phyloP scores from a whole-genome alignment of 2,888 invertebrate genomes.

The Leptothorax acervorum region DNA sequence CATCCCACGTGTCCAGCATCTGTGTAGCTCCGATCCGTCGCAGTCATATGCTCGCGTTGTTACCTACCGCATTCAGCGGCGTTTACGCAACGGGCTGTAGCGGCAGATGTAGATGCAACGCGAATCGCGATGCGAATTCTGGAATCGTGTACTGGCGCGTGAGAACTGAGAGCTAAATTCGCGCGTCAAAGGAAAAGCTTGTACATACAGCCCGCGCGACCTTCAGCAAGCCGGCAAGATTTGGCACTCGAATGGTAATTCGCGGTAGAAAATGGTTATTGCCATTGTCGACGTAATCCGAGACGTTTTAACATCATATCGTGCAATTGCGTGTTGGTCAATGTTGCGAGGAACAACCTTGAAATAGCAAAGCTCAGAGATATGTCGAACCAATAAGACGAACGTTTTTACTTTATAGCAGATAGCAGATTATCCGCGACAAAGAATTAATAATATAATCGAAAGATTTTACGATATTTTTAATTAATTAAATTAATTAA shows the following conservation, averaged over 20 bases:
- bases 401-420: not conserved
- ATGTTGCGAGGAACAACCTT: not conserved
- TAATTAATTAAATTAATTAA: not conserved
- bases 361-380: not conserved
- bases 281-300: slow-evolving; percentile 1
- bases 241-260: slow-evolving; percentile 46
- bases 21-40: not conserved
- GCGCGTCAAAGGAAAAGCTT: slow-evolving; percentile 59
- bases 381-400: not conserved
- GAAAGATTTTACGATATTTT: not conserved
- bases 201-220: slow-evolving; percentile 32
- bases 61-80: slow-evolving; percentile 19
- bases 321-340: not conserved
- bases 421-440: not conserved
- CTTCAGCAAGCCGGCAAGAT: slow-evolving; percentile 39
- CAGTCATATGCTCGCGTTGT: slow-evolving; percentile 20
- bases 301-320: not conserved
- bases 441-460: not conserved
- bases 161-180: slow-evolving; percentile 65
- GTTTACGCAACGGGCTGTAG: slow-evolving; percentile 51
- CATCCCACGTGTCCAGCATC: not conserved
- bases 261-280: slow-evolving; percentile 5
- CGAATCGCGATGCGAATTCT: not conserved
- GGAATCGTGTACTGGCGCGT: not conserved
- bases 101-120: not conserved